phyloP scores from a whole-genome alignment of 2,888 invertebrate genomes.

The Megaustenia siamemsis region DNA sequence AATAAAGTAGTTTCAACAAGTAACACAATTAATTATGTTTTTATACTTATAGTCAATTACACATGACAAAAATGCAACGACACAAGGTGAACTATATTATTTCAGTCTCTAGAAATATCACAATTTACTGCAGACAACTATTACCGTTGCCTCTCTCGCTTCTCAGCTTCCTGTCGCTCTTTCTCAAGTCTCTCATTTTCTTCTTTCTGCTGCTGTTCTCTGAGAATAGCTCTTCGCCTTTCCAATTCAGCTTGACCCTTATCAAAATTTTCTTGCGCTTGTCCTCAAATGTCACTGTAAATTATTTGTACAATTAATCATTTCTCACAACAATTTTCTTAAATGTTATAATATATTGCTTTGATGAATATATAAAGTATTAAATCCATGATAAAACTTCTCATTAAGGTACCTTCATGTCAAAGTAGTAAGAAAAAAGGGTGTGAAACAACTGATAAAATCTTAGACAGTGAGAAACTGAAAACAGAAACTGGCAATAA shows the following conservation, averaged over 20 bases:
- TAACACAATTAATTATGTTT: background rate
- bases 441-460: too few relatives aligned
- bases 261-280: conserved; percentile 97
- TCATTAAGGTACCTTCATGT: too few relatives aligned
- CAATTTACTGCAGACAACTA: background rate
- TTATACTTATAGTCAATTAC: background rate
- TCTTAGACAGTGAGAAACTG: too few relatives aligned
- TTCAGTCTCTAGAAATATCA: background rate
- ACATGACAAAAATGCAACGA: background rate
- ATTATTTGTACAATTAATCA: too few relatives aligned
- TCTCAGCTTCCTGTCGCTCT: conserved; percentile 88
- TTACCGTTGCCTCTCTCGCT: conserved; percentile 86
- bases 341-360: too few relatives aligned
- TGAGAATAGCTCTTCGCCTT: conserved; percentile 90
- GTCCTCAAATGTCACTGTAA: conserved; percentile 90
- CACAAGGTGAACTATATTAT: background rate
- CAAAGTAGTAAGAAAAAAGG: too few relatives aligned
- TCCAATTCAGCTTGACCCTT: conserved; percentile 98
- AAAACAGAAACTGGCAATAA: too few relatives aligned
- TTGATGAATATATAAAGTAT: too few relatives aligned
- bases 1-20: too few relatives aligned
- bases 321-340: background rate
- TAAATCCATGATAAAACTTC: too few relatives aligned
- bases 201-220: conserved; percentile 92
- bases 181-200: conserved; percentile 78